These are phyloP conservation scores for Orthosia gracilis DNA, from an alignment of 2,888 invertebrate species.

Conservation along the genomic window DNA sequence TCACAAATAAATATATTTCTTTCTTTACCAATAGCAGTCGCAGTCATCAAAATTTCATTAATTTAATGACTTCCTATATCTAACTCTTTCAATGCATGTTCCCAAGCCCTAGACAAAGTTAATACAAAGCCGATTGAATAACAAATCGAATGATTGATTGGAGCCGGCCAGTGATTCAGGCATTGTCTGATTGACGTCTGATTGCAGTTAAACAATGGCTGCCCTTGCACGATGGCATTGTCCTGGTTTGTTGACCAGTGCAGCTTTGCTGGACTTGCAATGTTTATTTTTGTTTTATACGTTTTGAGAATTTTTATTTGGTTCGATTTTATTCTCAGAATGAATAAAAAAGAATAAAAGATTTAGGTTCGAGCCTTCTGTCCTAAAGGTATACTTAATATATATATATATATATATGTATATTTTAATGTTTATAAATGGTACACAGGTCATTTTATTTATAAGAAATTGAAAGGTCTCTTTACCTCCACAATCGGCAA, in stretches of 20 bases:
- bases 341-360: too few species aligned
- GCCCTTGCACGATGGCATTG: slow-evolving; percentile 70
- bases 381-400: too few species aligned
- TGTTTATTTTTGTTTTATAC: slow-evolving; percentile 18
- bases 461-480: neutral
- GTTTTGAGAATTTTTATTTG: slow-evolving; percentile 3
- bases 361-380: too few species aligned
- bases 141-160: slow-evolving; percentile 56
- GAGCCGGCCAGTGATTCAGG: slow-evolving; percentile 39
- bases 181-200: slow-evolving; percentile 54
- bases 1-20: too few species aligned
- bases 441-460: too few species aligned
- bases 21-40: neutral
- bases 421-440: too few species aligned
- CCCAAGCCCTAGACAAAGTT: neutral
- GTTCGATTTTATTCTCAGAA: neutral
- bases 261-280: slow-evolving; percentile 6
- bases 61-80: neutral
- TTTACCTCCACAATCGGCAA: too few species aligned
- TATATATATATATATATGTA: too few species aligned
- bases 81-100: neutral
- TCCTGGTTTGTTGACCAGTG: slow-evolving; percentile 68
- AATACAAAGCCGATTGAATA: slow-evolving; percentile 17
- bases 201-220: slow-evolving; percentile 69
- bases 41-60: neutral